phyloP scores from a whole-genome alignment of 2,888 invertebrate genomes.

The Meta bourneti region DNA sequence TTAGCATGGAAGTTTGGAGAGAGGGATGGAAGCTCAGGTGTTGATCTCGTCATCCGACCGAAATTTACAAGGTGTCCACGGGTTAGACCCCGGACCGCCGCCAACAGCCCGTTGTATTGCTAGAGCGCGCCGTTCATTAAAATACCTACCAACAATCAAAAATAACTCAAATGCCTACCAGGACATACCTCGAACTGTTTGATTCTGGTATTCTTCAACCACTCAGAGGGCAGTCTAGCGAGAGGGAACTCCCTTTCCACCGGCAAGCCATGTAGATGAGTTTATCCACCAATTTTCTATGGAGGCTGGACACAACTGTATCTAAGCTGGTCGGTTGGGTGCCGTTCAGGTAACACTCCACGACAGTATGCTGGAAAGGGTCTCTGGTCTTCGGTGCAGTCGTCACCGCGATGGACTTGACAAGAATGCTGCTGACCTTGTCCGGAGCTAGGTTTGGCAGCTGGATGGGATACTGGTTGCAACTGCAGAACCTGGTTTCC shows the following conservation, averaged over 20 bases:
- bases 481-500: background rate
- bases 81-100: too few relatives aligned
- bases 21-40: too few relatives aligned
- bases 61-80: too few relatives aligned
- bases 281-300: constrained; percentile 18
- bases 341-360: background rate
- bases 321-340: background rate
- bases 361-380: background rate
- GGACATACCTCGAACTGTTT: constrained; percentile 34
- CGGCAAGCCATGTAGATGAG: background rate
- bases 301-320: background rate
- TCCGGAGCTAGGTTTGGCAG: background rate
- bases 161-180: too few relatives aligned
- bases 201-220: constrained; percentile 8
- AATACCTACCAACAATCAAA: too few relatives aligned
- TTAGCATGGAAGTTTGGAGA: too few relatives aligned
- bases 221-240: background rate
- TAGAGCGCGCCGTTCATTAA: too few relatives aligned
- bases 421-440: too few relatives aligned
- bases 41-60: too few relatives aligned
- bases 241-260: background rate
- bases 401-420: background rate
- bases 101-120: too few relatives aligned
- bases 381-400: background rate
- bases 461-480: background rate